Percentiles rank a stretch among this genome's conserved stretches.
phyloP scores from a whole-genome alignment of 2,888 invertebrate species.

The Netelia melanura region DNA sequence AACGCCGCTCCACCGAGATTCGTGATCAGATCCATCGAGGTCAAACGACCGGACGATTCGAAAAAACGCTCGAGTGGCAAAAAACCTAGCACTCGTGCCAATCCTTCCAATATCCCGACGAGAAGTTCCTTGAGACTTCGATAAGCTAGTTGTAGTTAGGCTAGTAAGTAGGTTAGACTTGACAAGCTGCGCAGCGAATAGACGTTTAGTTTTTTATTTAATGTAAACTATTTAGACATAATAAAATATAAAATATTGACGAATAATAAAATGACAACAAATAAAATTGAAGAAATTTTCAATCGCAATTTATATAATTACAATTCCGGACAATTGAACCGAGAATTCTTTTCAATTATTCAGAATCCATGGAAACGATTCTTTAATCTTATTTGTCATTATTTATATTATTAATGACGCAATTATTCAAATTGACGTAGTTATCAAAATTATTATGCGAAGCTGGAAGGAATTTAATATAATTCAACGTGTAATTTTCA shows the following conservation, averaged over 20 bases:
- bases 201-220: too few species aligned
- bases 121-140: constrained; percentile 24
- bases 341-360: too few species aligned
- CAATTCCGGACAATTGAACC: neutral
- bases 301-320: neutral
- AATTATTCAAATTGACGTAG: too few species aligned
- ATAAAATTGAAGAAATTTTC: neutral
- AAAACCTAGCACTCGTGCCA: neutral
- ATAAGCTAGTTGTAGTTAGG: constrained; percentile 9
- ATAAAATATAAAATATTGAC: neutral
- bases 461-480: too few species aligned
- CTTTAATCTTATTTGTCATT: too few species aligned
- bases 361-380: too few species aligned
- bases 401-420: too few species aligned
- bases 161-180: neutral
- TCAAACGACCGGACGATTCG: neutral
- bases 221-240: too few species aligned
- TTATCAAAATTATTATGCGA: too few species aligned
- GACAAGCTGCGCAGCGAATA: neutral
- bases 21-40: neutral
- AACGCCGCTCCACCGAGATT: neutral
- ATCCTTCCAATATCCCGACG: neutral
- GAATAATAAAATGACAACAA: neutral
- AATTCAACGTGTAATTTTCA: too few species aligned
- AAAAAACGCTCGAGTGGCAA: neutral